A percentile compares a stretch with the other conserved stretches of the same genome.
phyloP scores from a whole-genome alignment of 2,113 vertebrate genomes.

The Sula dactylatra region DNA sequence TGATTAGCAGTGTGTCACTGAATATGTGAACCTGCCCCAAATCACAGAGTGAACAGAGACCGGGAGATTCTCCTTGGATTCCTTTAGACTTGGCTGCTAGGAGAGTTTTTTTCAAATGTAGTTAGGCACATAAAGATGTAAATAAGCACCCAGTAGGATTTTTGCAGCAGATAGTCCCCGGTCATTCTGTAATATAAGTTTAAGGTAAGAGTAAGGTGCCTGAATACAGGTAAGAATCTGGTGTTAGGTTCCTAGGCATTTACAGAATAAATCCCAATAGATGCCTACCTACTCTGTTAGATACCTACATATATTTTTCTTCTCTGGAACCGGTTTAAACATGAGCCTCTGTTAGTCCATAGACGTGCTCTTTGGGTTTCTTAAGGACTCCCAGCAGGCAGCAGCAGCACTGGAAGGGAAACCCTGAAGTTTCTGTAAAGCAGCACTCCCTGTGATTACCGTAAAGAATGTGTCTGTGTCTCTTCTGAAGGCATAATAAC shows the following conservation, averaged over 20 bases:
- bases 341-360: not conserved
- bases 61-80: not conserved
- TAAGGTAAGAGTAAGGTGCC: not conserved
- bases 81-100: not conserved
- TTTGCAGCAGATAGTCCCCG: not conserved
- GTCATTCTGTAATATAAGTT: not conserved
- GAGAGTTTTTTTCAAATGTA: not conserved
- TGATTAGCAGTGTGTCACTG: not conserved
- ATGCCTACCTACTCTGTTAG: not conserved
- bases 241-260: not conserved
- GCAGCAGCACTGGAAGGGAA: not conserved
- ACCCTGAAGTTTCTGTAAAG: not conserved
- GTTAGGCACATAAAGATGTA: not conserved
- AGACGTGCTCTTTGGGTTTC: not conserved
- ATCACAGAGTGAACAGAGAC: fast-evolving
- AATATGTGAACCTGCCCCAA: not conserved
- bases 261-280: not conserved
- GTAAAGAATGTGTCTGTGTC: not conserved
- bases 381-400: not conserved
- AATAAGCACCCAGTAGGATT: not conserved
- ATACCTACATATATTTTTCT: not conserved
- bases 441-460: not conserved
- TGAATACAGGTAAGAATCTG: not conserved
- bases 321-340: not conserved
- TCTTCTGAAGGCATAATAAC: not conserved